Evolutionary conservation across 2,797 vertebrate genomes (phyloP), one percentile per base, ranked within the genome.

Genomic region (Mus spretus): DNA sequence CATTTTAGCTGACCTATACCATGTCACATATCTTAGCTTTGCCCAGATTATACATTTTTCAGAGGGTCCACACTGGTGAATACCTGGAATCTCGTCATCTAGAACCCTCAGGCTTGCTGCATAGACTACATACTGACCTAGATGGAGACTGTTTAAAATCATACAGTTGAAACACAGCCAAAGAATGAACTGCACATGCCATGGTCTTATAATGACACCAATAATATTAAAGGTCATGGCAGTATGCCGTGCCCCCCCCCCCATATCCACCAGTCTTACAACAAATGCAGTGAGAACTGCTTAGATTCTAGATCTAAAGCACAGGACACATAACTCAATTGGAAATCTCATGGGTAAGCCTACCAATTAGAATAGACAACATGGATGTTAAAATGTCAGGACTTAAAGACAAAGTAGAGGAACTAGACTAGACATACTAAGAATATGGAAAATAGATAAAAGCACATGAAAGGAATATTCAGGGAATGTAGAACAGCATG

Each of bases 221-320:
- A 24, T 12, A 81, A 57, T 37, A 20, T 37, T 22, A 57, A 37
- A 81, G 2, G 4, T 11, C 10, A 24, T 37, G 1, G 5, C 8
- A 57, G 20, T 24, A 81, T 57, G 10, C 12, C 11, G 5, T 11
- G 22, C 26, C 11, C 0, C 5, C 26, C 11, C 0, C 5, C 31
- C 34, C 10, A 6, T 57, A 37, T 57, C n/a, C 50, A 24, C 2
- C 34, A 74, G 19, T 37, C 17, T 37, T 74, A 65, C 26, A 2
- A 70, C 34, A 74, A 37, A 74, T 24, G 20, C 53, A 37, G 53
- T 57, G 34, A 24, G 34, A 37, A 81, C 57, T 59, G 37, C 17
- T 20, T 59, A 59, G 20, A 59, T 37, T 20, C 11, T 59, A 37
- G 79, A 57, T 44, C 44, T 57, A 3, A 34, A 79, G 22, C 34